Evolutionary conservation across 2,113 vertebrate species (phyloP), one percentile per base, ranked within the genome.

Genomic region (Monarcha castaneiventris): DNA sequence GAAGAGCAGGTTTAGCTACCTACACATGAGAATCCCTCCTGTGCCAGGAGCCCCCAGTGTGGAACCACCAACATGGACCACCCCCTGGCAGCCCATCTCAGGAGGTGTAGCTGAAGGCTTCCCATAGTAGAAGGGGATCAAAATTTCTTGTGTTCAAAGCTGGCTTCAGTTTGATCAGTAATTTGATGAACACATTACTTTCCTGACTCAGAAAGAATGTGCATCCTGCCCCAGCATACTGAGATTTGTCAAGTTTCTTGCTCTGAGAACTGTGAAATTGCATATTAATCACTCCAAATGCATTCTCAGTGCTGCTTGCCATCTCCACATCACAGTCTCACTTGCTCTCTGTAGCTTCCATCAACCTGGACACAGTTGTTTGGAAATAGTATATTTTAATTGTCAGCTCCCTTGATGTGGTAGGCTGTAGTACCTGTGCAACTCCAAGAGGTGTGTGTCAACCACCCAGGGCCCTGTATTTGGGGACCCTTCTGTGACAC

Each of bases 281-380:
- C 16, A 6, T 64, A 19, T 81, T 63, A 63, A 78, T 87, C 14
- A 15, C 30, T 81, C 39, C 33, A 48, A 52, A 35, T 72, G 27
- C 25, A 6, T 61, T 59, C 33, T 72, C 0, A 0, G 16, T 37
- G 25, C 52, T n/a, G 8, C 35, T 82, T 72, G 49, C 44, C 1
- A 0, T 59, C n/a, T 63, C 16, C 18, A 13, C 0, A 0, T 79
- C 27, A 33, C 0, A 1, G 69, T 55, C 43, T 71, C 1, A 0
- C 46, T 71, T 77, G 16, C 16, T 58, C 10, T 41, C 37, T 72
- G 9, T 62, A 67, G 26, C 14, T 84, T 26, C 26, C 22, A 3
- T 51, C 26, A 46, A n/a, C 10, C 14, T 35, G 69, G 35, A 49
- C 0, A 1, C 0, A 1, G 13, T 48, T 71, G 6, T 75, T 82